Conservation (phyloP, 2,113 vertebrate genomes). For the Phyllopteryx taeniolatus region DNA sequence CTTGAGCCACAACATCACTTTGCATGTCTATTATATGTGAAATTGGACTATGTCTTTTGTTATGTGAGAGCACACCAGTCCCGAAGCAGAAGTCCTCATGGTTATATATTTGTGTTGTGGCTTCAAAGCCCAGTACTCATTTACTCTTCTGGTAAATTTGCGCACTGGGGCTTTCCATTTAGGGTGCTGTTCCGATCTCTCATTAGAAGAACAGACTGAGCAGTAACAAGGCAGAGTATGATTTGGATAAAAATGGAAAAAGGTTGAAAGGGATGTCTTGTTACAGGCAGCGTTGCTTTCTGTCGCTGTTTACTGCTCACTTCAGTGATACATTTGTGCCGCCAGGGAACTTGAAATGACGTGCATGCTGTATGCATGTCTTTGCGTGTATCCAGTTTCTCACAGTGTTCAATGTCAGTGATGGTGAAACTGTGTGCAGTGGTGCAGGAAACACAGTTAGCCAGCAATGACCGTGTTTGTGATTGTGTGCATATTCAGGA, state of each 20-base stretch:
- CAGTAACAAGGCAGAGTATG: not conserved
- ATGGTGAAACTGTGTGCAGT: slow-evolving; percentile 15
- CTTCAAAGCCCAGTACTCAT: slow-evolving; percentile 13
- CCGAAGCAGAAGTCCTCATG: slow-evolving; percentile 7
- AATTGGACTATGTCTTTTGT: not conserved
- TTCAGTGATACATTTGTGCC: slow-evolving; percentile 9
- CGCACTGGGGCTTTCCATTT: not conserved
- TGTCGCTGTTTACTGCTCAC: slow-evolving; percentile 16
- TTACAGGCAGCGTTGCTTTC: not conserved
- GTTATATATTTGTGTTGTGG: not conserved
- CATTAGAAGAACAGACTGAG: not conserved
- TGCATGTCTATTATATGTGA: not conserved
- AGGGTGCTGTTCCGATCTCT: not conserved
- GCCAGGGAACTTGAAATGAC: not conserved
- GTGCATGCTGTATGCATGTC: not conserved
- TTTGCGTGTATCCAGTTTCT: slow-evolving; percentile 5
- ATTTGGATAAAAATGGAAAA: not conserved
- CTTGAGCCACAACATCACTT: not conserved
- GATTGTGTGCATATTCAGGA: slow-evolving; percentile 21
- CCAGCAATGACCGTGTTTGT: slow-evolving; percentile 11
- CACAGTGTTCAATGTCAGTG: slow-evolving; percentile 33
- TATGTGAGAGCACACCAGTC: not conserved
- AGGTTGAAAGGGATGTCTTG: not conserved
- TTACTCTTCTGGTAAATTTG: not conserved
- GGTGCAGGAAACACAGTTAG: slow-evolving; percentile 19